phyloP scores from a whole-genome alignment of 2,797 vertebrate genomes.

The Phalanger gymnotis region DNA sequence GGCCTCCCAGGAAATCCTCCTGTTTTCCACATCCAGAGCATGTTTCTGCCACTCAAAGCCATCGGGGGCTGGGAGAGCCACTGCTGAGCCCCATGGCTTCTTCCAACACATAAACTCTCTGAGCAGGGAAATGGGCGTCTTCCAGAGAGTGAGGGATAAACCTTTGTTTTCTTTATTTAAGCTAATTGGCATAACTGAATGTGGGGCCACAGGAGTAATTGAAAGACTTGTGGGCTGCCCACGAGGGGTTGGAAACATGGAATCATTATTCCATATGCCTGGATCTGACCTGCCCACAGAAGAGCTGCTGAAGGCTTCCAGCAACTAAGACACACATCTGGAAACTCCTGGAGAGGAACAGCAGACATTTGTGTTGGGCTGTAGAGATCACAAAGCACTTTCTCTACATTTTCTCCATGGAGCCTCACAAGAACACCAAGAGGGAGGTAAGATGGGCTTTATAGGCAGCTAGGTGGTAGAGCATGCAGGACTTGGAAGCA shows the following conservation, averaged over 20 bases:
- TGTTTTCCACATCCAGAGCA: constrained; percentile 32
- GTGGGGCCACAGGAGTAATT: not conserved
- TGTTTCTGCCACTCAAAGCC: constrained; percentile 71
- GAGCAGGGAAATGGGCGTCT: constrained; percentile 35
- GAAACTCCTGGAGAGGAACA: not conserved
- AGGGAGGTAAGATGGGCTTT: not conserved
- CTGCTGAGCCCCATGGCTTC: constrained; percentile 8
- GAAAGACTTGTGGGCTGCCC: not conserved
- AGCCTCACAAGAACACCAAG: not conserved
- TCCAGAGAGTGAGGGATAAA: constrained; percentile 60
- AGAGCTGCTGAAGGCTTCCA: not conserved
- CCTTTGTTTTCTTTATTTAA: constrained; percentile 51
- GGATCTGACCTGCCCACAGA: not conserved
- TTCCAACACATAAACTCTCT: constrained; percentile 54
- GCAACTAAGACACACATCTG: not conserved
- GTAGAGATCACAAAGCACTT: not conserved
- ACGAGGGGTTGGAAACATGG: not conserved
- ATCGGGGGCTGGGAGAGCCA: constrained; percentile 50
- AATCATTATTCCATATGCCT: not conserved
- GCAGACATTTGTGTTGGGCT: not conserved
- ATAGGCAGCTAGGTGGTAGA: not conserved
- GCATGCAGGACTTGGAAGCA: not conserved
- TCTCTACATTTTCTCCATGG: not conserved
- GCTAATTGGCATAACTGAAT: constrained; percentile 55
- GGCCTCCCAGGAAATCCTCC: constrained; percentile 31